Base-by-base conservation (phyloP, 2,888 invertebrate species). In the Rotaria sp. region DNA sequence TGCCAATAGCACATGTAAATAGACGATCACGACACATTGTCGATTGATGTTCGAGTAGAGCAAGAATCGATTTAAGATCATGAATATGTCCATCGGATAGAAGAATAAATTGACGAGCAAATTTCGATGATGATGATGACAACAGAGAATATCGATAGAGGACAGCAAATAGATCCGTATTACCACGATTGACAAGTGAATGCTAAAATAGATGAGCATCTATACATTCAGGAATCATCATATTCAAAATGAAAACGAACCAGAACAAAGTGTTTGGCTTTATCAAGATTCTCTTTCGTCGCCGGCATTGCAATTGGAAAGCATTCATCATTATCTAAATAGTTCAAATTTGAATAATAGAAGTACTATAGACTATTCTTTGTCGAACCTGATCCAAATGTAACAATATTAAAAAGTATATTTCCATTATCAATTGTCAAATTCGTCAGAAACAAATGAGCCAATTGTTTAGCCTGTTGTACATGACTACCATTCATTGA, bases 401-500 rank as follows among this genome's bases (percentile, higher is more conserved):
- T 35, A 30, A 74, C 26, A 35, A 74, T 26, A 74, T 74, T 74
- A 38, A 74, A 74, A 21, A 4, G n/a, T 35, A 26, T 74, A 21
- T 74, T 74, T 30, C 7, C 21, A 74, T 74, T 26, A 21, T 30
- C 38, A 74, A 21, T 35, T 30, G 15, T 74, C 38, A 74, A 35
- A 74, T 74, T 74, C 10, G 38, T 15, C 13, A 74, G 11, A 74
- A 74, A 74, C 7, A n/a, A n/a, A n/a, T n/a, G n/a, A n/a, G n/a
- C n/a, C n/a, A n/a, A n/a, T n/a, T n/a, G n/a, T n/a, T n/a, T 74
- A 85, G 74, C 74, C 38, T 74, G 74, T 74, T 74, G 15, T 38
- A 89, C 89, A 48, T 88, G 87, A 59, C 88, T 86, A 45, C 90
- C 90, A 80, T 88, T 88, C 92, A 92, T 92, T 24, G 92, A 92